phyloP scores from a whole-genome alignment of 1,140 invertebrate species.

The Orius insidiosus region DNA sequence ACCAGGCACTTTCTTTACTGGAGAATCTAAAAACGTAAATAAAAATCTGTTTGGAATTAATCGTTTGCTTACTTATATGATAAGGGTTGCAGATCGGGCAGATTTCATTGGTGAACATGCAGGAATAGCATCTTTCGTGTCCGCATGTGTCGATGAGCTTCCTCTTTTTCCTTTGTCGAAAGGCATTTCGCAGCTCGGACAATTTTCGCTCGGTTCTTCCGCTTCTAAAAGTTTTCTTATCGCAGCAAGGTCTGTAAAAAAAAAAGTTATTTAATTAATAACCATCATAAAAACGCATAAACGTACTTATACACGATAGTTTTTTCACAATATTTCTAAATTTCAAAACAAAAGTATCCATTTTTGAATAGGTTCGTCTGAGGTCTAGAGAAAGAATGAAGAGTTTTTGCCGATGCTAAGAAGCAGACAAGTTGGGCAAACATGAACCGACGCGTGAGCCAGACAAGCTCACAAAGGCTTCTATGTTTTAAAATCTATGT shows the following conservation, averaged over 20 bases:
- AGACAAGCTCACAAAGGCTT: too few relatives aligned
- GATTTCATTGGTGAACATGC: slow-evolving; percentile 75
- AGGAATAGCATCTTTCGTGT: slow-evolving; percentile 84
- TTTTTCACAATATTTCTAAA: too few relatives aligned
- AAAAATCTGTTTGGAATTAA: neutral
- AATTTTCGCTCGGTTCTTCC: slow-evolving; percentile 37
- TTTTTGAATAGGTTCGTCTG: too few relatives aligned
- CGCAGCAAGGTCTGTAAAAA: slow-evolving; percentile 52
- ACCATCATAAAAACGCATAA: too few relatives aligned
- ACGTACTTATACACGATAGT: too few relatives aligned
- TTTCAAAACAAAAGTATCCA: too few relatives aligned
- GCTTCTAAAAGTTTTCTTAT: slow-evolving; percentile 44
- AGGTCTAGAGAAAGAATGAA: too few relatives aligned
- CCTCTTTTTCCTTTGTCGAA: slow-evolving; percentile 90
- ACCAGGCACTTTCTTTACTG: slow-evolving; percentile 20
- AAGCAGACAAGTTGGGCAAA: too few relatives aligned
- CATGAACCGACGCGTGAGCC: too few relatives aligned
- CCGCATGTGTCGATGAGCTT: slow-evolving; percentile 85
- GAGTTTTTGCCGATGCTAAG: too few relatives aligned
- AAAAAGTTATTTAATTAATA: slow-evolving; percentile 15
- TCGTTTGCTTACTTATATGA: slow-evolving; percentile 3
- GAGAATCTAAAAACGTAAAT: slow-evolving; percentile 16
- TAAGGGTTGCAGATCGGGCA: slow-evolving; percentile 60
- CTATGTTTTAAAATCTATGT: too few relatives aligned
- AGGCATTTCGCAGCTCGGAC: slow-evolving; percentile 74